Evolutionary conservation across 2,113 vertebrate genomes (phyloP).

Genomic region (Orthonyx spaldingii): DNA sequence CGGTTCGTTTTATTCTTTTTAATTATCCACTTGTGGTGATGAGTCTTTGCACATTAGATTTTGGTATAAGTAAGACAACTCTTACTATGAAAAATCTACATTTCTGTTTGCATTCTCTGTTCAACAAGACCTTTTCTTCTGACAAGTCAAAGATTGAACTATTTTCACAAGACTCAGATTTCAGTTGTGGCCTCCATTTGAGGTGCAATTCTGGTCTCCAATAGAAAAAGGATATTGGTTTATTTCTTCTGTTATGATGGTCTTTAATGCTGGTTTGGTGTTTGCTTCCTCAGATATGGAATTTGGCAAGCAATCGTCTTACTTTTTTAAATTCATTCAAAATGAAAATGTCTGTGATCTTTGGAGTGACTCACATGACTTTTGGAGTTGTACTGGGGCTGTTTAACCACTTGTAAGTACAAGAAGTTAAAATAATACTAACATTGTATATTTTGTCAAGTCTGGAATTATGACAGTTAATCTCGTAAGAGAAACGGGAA

Average conservation of each 20-base stretch:
- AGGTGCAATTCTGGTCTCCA: background rate
- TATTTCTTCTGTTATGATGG: background rate
- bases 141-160: background rate
- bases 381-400: constrained; percentile 89
- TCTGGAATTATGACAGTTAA: background rate
- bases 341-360: constrained; percentile 99
- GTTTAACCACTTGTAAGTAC: constrained; percentile 93
- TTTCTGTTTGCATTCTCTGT: background rate
- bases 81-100: background rate
- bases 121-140: background rate
- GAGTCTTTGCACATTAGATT: background rate
- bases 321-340: constrained; percentile 97
- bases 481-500: background rate
- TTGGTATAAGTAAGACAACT: background rate
- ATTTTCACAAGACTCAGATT: background rate
- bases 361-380: constrained; percentile 91
- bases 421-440: background rate
- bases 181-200: background rate
- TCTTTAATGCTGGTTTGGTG: background rate
- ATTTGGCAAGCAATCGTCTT: constrained; percentile 90
- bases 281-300: constrained; percentile 84
- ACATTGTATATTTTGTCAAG: background rate
- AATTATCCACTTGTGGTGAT: background rate
- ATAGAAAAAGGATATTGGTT: background rate
- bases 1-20: constrained; percentile 74